These are phyloP conservation scores for Brachyrhaphis roseni DNA, from an alignment of 2,797 vertebrate genomes.

Conservation along the genomic window DNA sequence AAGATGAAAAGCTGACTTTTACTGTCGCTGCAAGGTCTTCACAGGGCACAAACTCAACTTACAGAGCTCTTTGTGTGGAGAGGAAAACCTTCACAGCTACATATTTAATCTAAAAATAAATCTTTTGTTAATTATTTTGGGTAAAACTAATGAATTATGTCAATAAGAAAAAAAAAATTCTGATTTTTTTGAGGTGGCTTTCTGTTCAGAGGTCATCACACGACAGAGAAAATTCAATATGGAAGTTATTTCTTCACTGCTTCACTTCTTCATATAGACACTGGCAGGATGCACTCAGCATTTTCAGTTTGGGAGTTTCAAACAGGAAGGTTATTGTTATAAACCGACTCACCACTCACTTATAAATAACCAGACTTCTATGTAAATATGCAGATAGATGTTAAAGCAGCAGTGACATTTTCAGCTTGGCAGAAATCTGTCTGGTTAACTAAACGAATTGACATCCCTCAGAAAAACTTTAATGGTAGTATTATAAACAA, in stretches of 20 bases:
- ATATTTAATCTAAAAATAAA: not conserved
- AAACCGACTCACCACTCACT: not conserved
- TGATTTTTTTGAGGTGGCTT: not conserved
- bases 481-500: not conserved
- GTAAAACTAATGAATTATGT: not conserved
- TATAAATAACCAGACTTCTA: not conserved
- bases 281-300: not conserved
- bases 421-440: not conserved
- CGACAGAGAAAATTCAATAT: not conserved
- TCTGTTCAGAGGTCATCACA: not conserved
- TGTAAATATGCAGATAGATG: not conserved
- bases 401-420: not conserved
- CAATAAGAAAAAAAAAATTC: not conserved
- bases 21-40: constrained; percentile 1
- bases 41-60: not conserved
- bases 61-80: not conserved
- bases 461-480: not conserved
- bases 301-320: not conserved
- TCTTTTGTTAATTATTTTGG: not conserved
- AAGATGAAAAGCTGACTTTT: constrained; percentile 17
- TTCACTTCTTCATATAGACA: not conserved
- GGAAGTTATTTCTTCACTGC: not conserved
- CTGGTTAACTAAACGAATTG: not conserved
- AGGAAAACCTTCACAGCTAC: not conserved
- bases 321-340: not conserved